phyloP scores from a whole-genome alignment of 2,797 vertebrate genomes.

The Megalops cyprinoides region DNA sequence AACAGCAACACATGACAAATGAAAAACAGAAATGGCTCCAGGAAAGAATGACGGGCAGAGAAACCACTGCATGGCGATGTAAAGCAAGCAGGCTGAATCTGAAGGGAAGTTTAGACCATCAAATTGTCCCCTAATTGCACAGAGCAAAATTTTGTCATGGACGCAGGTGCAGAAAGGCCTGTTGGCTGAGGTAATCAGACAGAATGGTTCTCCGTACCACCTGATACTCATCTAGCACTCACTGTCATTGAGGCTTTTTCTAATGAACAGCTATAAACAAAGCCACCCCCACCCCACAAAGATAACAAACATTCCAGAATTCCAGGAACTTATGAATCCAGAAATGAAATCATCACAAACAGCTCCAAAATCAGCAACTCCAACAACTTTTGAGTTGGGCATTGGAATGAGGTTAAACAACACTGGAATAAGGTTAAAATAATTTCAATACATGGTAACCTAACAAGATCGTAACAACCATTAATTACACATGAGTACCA shows the following conservation, averaged over 20 bases:
- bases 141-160: background rate
- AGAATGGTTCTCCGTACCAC: background rate
- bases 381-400: no score
- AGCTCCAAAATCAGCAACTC: no score
- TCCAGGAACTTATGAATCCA: background rate
- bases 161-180: constrained; percentile 3
- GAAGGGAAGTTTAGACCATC: background rate
- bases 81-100: background rate
- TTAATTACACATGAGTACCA: no score
- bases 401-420: no score
- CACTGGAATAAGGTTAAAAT: no score
- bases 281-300: background rate
- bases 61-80: no score
- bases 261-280: background rate
- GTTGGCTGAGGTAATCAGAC: background rate
- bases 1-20: background rate
- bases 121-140: background rate
- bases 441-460: no score
- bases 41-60: background rate
- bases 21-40: background rate
- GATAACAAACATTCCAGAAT: background rate
- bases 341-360: no score
- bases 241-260: background rate
- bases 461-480: no score
- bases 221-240: background rate